Base-by-base conservation (phyloP, 1,140 invertebrate genomes). In the Anastatus disparis region DNA sequence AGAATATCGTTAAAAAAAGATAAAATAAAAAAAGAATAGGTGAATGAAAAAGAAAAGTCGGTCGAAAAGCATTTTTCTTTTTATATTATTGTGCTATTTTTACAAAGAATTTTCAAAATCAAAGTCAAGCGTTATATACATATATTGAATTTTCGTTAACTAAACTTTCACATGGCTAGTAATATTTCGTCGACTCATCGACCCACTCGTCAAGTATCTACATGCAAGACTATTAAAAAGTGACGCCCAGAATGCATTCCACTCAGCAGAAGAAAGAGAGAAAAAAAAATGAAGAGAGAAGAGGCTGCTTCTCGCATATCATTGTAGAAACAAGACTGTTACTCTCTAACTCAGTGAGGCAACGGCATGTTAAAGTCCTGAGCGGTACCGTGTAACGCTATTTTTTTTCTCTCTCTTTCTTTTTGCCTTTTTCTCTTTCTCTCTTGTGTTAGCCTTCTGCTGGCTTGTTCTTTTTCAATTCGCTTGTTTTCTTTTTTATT, bases 261-360 rank as follows among this genome's bases (percentile, higher is more conserved):
- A 40, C 55, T n/a, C n/a, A 12, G 15, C n/a, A n/a, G n/a, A n/a
- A n/a, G n/a, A n/a, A n/a, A n/a, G n/a, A n/a, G n/a, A n/a, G n/a
- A n/a, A n/a, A n/a, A n/a, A n/a, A n/a, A n/a, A 29, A 8, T 35
- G 38, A 8, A 53, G 50, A 52, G 53, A 31, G 44, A 17, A 55
- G n/a, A n/a, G n/a, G n/a, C n/a, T n/a, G 50, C 50, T 65, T 59
- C 62, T 59, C 69, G 69, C 69, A 71, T 71, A 65, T 71, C 69
- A 65, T 71, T 65, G 62, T 65, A 50, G 69, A 65, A 64, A 70
- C 58, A 62, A 69, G 67, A 69, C 56, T 69, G 67, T 69, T 69
- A 53, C 35, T 55, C 67, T 53, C 58, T 40, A 64, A 66, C 38
- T 55, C 53, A 26, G 40, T 9, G 46, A 24, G 29, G 65, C 20